Base-by-base conservation (phyloP, 2,888 invertebrate species). In the Chirona hameri region DNA sequence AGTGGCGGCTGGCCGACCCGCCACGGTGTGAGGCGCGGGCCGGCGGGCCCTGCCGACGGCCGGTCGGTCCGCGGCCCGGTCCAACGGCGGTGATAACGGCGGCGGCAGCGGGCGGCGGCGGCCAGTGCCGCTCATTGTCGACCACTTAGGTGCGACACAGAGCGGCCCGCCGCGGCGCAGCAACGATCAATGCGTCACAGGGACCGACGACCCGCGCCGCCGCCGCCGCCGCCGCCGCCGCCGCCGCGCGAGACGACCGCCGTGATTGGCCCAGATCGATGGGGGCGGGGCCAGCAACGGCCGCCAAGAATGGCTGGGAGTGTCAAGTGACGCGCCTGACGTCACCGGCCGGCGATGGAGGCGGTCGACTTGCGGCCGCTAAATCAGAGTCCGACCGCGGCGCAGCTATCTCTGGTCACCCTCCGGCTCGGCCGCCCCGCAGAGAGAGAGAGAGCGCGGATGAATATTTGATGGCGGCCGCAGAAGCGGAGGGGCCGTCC, bases 221-320 rank as follows among this genome's bases (percentile, higher is more conserved):
- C 76, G 27, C 46, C 21, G 76, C 76, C 29, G 69, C 69, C 27
- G 69, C n/a, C 69, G 27, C 14, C 69, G 69, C 18, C 52, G 12
- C 52, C 52, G 52, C 18, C 52, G 7, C 72, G 72, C 72, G 29
- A 27, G 31, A 31, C 72, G 31, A 31, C 31, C 31, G 76, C 76
- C 24, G 76, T 76, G 76, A 76, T 76, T 76, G 76, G 76, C 76
- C 27, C 15, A 76, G 76, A 46, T 76, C 76, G 76, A 76, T 76
- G 76, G 76, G 76, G 76, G 76, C 76, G 76, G 76, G 76, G 76
- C 76, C 76, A 76, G 76, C 76, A 18, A 21, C 39, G 15, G 76
- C 76, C 76, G 76, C 76, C 76, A 76, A 76, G 76, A 76, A 76
- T 76, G 76, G 76, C 76, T 76, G 76, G 76, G 76, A 72, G 39